Evolutionary conservation across 2,888 invertebrate species (phyloP).

Genomic region (Adineta ricciae): DNA sequence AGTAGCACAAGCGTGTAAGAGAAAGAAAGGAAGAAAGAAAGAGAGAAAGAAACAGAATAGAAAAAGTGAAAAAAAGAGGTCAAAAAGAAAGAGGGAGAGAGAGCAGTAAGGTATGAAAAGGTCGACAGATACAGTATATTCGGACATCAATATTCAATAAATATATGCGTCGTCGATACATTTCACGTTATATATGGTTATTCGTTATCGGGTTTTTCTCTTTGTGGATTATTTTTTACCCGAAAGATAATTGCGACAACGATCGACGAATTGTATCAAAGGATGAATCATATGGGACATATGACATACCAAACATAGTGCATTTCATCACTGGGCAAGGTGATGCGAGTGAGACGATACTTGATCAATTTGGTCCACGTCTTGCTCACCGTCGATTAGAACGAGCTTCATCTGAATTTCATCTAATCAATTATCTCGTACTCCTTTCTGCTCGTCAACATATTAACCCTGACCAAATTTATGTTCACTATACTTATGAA

Average conservation of each 20-base stretch:
- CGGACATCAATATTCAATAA: neutral
- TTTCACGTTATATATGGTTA: neutral
- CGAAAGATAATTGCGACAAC: neutral
- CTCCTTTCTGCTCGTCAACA: neutral
- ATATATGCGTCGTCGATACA: neutral
- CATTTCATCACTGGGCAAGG: slow-evolving; percentile 6
- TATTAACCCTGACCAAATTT: neutral
- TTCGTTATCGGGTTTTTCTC: neutral
- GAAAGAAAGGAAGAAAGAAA: neutral
- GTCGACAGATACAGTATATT: neutral
- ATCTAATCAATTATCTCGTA: neutral
- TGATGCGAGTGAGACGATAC: neutral
- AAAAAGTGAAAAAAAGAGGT: neutral
- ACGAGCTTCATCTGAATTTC: neutral
- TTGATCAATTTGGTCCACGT: neutral
- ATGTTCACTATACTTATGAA: neutral
- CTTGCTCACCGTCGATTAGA: neutral
- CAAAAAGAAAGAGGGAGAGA: neutral
- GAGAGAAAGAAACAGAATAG: neutral
- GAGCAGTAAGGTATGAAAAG: neutral
- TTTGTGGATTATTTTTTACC: neutral
- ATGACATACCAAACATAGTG: neutral
- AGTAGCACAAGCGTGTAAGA: neutral
- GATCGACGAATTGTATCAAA: neutral
- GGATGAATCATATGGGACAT: neutral